phyloP scores from a whole-genome alignment of 1,140 invertebrate genomes.

The Varroa destructor region DNA sequence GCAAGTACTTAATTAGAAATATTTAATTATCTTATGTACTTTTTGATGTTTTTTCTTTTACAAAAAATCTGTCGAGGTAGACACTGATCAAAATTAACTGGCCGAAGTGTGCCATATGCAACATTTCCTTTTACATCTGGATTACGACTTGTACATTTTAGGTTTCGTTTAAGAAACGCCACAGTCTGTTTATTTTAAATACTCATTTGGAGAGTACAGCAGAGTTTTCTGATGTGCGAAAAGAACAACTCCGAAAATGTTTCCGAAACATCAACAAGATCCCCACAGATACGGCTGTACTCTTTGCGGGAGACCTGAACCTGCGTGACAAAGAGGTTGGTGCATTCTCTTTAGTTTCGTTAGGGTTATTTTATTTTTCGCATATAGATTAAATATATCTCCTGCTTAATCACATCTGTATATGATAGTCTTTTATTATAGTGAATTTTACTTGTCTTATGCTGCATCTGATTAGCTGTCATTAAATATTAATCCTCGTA shows the following conservation, averaged over 20 bases:
- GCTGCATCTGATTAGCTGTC: too few relatives aligned
- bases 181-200: slow-evolving; percentile 46
- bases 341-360: neutral
- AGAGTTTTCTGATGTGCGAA: slow-evolving; percentile 42
- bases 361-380: neutral
- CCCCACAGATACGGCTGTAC: slow-evolving; percentile 40
- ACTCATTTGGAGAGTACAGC: slow-evolving; percentile 50
- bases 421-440: neutral
- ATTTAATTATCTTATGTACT: too few relatives aligned
- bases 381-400: slow-evolving; percentile 22
- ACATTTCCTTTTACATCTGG: too few relatives aligned
- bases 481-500: too few relatives aligned
- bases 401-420: neutral
- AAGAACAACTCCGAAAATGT: slow-evolving; percentile 42
- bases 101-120: too few relatives aligned
- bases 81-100: too few relatives aligned
- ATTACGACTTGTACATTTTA: neutral
- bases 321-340: slow-evolving; percentile 49
- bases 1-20: too few relatives aligned
- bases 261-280: slow-evolving; percentile 39
- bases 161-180: slow-evolving; percentile 34
- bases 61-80: too few relatives aligned
- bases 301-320: slow-evolving; percentile 52
- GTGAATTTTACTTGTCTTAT: neutral
- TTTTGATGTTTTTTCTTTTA: too few relatives aligned